These are phyloP conservation scores for Pteropus rufus DNA, from an alignment of 2,797 vertebrate genomes.

Conservation along the genomic window DNA sequence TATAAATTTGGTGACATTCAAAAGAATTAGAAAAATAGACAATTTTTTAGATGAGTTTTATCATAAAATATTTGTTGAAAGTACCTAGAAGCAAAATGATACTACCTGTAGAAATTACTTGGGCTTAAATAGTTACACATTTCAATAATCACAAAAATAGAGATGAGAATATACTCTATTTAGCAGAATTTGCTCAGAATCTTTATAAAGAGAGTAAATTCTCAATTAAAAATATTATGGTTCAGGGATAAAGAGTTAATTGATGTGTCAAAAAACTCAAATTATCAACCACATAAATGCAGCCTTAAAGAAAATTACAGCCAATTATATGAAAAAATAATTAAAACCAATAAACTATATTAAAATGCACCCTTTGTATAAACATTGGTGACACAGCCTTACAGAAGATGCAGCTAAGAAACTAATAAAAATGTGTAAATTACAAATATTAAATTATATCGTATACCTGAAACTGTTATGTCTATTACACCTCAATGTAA, in stretches of 20 bases:
- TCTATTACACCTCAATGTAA: neutral
- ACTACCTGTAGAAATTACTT: neutral
- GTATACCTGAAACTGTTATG: neutral
- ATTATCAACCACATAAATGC: constrained; percentile 14
- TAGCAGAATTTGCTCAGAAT: neutral
- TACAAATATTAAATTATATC: neutral
- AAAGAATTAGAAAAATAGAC: neutral
- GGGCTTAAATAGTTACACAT: neutral
- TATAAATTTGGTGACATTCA: constrained; percentile 6
- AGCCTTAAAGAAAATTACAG: neutral
- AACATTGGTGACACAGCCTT: neutral
- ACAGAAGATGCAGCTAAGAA: neutral
- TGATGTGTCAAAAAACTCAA: neutral
- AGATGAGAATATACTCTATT: neutral
- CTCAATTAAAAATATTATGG: neutral
- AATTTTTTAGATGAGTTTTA: neutral
- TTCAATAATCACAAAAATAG: neutral
- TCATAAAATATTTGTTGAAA: neutral
- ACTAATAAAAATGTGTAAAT: neutral
- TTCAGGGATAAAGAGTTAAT: neutral
- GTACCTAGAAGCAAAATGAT: neutral
- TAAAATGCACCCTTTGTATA: neutral
- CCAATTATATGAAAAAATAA: constrained; percentile 4
- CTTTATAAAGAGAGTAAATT: neutral
- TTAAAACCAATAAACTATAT: neutral